Evolutionary conservation across 37 sponge, comb jelly and placozoan species (phyloP), one percentile per base, ranked within the genome.

Genomic region (Spongilla lacustris): DNA sequence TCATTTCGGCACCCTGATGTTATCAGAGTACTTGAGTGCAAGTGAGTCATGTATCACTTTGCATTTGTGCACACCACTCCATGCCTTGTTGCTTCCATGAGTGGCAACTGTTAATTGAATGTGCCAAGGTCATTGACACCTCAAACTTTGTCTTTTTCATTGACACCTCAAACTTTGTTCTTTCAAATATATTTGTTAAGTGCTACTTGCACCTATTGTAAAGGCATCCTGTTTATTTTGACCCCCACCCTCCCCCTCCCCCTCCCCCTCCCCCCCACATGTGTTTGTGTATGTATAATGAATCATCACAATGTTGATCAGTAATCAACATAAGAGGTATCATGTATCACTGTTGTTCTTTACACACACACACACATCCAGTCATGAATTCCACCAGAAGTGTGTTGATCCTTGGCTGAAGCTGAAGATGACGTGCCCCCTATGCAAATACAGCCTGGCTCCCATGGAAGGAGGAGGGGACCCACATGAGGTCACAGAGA

Each of bases 401-500:
- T 98, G 98, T 80, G 91, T 98, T 33, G 98, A 98, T 79, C 94
- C 96, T 22, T 98, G 98, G 98, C 84, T 98, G 72, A 81, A 86
- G 38, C 80, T 91, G 31, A 95, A 98, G 73, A 66, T 88, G 46
- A 98, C 92, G 24, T 98, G 98, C 79, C 98, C 98, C 22, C 83
- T 98, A 80, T 98, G 98, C 71, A 98, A 98, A 66, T 66, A 37
- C 10, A 80, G 58, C 21, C 58, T 58, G 11, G 58, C 58, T 14
- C 0, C 58, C 58, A 17, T 58, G 12, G 19, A 58, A 17, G 58
- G 19, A 17, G 58, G 19, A 17, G 58, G 11, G 58, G 58, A 1
- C 58, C 58, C 58, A 13, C 19, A 6, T 10, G 19, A 6, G 11
- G 19, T 17, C 19, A 58, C 1, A 14, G 58, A 58, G 14, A 17